Evolutionary conservation across 2,888 invertebrate genomes (phyloP).

Genomic region (Drosophila maculinotata): DNA sequence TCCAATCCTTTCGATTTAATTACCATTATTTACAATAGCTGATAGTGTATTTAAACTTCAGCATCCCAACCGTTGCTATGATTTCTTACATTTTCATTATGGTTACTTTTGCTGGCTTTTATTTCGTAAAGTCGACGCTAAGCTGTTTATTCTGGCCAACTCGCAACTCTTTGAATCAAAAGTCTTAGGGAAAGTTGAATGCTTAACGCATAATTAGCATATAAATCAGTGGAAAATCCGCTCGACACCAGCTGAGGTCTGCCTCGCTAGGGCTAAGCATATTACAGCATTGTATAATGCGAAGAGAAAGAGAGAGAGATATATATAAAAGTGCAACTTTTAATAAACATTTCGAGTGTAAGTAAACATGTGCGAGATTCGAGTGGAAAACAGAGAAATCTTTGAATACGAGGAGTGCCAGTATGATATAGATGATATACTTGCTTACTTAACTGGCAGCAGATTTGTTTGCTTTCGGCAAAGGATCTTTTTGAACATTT

Average conservation of each 20-base stretch:
- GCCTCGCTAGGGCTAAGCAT: background rate
- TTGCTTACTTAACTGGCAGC: conserved; percentile 35
- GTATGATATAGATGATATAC: conserved; percentile 9
- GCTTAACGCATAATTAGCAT: conserved; percentile 75
- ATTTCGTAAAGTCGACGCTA: conserved; percentile 44
- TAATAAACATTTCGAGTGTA: conserved; percentile 12
- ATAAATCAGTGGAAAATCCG: conserved; percentile 67
- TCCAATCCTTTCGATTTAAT: too few relatives aligned
- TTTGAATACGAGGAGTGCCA: conserved; percentile 7
- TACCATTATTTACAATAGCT: background rate
- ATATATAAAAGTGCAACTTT: conserved; percentile 34
- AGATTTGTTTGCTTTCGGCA: conserved; percentile 52
- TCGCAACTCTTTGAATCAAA: conserved; percentile 51
- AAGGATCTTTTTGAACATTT: conserved; percentile 34
- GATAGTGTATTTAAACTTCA: conserved; percentile 9
- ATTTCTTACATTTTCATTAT: background rate
- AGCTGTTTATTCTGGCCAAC: conserved; percentile 47
- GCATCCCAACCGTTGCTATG: background rate
- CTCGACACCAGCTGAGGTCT: conserved; percentile 16
- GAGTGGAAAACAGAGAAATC: background rate
- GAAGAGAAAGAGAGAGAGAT: background rate
- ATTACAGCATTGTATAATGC: conserved; percentile 23
- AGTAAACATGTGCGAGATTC: conserved; percentile 18
- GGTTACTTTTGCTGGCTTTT: conserved; percentile 13
- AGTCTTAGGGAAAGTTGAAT: conserved; percentile 62